Evolutionary conservation across 2,113 vertebrate genomes (phyloP).

Genomic region (Carollia perspicillata): DNA sequence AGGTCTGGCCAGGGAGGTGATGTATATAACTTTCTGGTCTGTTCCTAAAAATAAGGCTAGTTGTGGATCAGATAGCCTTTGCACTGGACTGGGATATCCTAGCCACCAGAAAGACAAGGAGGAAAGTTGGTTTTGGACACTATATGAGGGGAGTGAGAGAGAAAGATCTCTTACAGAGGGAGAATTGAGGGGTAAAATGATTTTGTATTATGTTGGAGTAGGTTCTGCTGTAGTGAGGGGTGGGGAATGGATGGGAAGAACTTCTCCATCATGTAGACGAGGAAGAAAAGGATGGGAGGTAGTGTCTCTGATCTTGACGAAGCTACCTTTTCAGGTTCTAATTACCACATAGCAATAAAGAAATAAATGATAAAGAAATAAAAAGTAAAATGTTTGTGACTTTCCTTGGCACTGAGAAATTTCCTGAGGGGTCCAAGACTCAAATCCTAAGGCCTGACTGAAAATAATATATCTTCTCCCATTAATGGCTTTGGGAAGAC

Average conservation of each 20-base stretch:
- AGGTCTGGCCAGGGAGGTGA: not conserved
- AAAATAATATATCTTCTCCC: not conserved
- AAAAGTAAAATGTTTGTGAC: not conserved
- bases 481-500: not conserved
- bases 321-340: not conserved
- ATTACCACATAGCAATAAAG: not conserved
- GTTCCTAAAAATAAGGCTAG: not conserved
- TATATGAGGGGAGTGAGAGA: not conserved
- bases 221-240: not conserved
- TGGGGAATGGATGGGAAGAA: not conserved
- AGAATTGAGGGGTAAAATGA: not conserved
- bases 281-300: not conserved
- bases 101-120: not conserved
- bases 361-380: not conserved
- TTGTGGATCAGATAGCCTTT: not conserved
- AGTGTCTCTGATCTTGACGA: not conserved
- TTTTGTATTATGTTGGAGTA: not conserved
- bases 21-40: not conserved
- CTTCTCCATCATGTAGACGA: not conserved
- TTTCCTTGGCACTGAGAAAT: not conserved
- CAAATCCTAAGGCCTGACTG: not conserved
- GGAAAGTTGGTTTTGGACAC: not conserved
- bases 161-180: not conserved
- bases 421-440: not conserved
- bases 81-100: not conserved